Conservation (phyloP, 1,140 invertebrate species). For the Hylaeus anthracinus region DNA sequence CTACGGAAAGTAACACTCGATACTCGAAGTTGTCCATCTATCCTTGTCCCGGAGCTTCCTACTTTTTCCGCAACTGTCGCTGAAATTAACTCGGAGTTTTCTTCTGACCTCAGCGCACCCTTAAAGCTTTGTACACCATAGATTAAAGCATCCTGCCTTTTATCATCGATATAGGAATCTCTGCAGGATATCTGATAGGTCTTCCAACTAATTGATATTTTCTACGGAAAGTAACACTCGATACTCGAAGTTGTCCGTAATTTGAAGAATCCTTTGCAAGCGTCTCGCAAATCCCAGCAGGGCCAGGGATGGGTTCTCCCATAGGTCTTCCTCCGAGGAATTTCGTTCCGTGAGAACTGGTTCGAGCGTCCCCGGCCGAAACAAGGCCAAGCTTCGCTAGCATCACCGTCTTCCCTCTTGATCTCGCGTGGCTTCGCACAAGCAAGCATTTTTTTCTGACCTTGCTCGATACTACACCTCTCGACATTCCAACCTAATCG, state of each 20-base stretch:
- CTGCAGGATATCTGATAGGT: not conserved
- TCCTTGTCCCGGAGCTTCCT: too few species aligned
- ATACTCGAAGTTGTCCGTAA: too few species aligned
- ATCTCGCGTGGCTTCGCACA: conserved; percentile 38
- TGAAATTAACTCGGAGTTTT: too few species aligned
- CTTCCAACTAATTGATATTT: not conserved
- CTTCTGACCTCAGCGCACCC: too few species aligned
- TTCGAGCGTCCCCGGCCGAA: conserved; percentile 1
- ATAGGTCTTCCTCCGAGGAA: not conserved
- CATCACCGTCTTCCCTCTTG: conserved; percentile 8
- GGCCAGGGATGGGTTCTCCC: not conserved
- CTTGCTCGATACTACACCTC: conserved; percentile 54
- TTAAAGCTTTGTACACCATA: too few species aligned
- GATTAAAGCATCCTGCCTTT: too few species aligned
- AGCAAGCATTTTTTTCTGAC: conserved; percentile 46
- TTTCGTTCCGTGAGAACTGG: conserved; percentile 4
- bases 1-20: not conserved
- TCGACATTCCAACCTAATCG: conserved; percentile 61
- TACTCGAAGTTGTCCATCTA: too few species aligned
- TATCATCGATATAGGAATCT: too few species aligned
- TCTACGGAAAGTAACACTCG: not conserved
- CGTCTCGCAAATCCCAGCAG: not conserved
- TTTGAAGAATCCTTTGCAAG: not conserved
- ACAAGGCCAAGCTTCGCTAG: conserved; percentile 21
- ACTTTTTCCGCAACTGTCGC: too few species aligned